Base-by-base conservation (phyloP, 2,113 vertebrate genomes). In the Heloderma charlesbogerti region DNA sequence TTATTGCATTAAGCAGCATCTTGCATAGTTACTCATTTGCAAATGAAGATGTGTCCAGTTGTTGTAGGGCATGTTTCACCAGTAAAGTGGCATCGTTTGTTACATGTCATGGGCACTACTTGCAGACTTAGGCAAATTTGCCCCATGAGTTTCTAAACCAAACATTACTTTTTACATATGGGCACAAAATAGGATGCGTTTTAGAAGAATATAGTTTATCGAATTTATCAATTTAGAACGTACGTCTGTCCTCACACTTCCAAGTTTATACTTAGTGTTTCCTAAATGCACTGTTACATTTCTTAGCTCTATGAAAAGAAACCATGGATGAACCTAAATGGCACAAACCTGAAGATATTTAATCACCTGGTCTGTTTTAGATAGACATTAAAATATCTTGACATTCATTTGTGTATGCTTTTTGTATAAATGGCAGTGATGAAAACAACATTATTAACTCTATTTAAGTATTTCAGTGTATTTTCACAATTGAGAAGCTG, bases 401-500 rank as follows among this genome's bases (percentile, higher is more conserved):
- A 54, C 34, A 81, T 34, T 51, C 60, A 34, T 6, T 25, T 84
- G 78, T 80, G 16, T 31, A 63, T 34, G 22, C n/a, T 54, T 63
- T 37, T n/a, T 40, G 25, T 51, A 13, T 51, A 63, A 25, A 40
- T 22, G 57, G 22, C 54, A 84, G 60, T 40, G 51, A 51, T 7
- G 22, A 40, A 27, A n/a, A 84, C 43, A 22, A 66, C n/a, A 40
- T 84, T 40, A 7, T 43, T 43, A 40, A 84, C 16, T 8, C 1
- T 60, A 60, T 29, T 20, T n/a, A 20, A 77, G 22, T 78, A 45
- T 27, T 67, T 22, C 8, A 29, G 27, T 82, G n/a, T 88, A 6
- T 43, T 66, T 86, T 77, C n/a, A 57, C 90, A 5, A 84, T 15
- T 87, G 92, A 79, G 66, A 67, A 66, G 89, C 13, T 15, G 34